Percentiles rank a stretch among this genome's conserved stretches.
Conservation (phyloP, 2,113 vertebrate genomes). For the Lichenostomus cassidix region DNA sequence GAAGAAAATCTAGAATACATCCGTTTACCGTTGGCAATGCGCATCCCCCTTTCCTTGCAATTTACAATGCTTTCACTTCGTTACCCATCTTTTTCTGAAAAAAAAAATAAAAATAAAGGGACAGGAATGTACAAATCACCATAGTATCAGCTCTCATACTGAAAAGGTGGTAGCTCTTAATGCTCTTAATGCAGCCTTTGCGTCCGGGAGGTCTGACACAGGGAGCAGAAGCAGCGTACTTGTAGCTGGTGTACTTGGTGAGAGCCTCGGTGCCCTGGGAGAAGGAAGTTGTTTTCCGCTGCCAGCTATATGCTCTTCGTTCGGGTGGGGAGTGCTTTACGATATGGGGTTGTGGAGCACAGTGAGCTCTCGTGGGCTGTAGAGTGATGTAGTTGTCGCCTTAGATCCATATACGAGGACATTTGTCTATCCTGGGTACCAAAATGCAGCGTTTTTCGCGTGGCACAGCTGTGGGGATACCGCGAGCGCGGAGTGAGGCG, state of each 20-base stretch:
- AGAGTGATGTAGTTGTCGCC: fast-evolving
- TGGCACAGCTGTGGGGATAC: too few species aligned
- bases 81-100: too few species aligned
- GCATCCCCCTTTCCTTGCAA: fast-evolving
- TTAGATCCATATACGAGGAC: neutral
- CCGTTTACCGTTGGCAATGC: too few species aligned
- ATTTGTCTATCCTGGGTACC: neutral
- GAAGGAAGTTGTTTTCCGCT: fast-evolving
- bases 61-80: fast-evolving
- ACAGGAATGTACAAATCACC: neutral
- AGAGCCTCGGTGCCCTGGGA: conserved; percentile 77
- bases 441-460: fast-evolving
- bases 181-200: neutral
- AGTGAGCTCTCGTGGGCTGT: neutral
- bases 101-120: too few species aligned
- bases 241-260: conserved; percentile 74
- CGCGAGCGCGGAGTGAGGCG: fast-evolving
- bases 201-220: too few species aligned
- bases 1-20: neutral
- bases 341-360: too few species aligned
- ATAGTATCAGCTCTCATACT: too few species aligned
- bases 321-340: fast-evolving
- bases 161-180: neutral
- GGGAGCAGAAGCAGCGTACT: neutral
- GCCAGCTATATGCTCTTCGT: fast-evolving